Evolutionary conservation across 2,888 invertebrate species (phyloP).

Genomic region (Priocnemis perturbator): DNA sequence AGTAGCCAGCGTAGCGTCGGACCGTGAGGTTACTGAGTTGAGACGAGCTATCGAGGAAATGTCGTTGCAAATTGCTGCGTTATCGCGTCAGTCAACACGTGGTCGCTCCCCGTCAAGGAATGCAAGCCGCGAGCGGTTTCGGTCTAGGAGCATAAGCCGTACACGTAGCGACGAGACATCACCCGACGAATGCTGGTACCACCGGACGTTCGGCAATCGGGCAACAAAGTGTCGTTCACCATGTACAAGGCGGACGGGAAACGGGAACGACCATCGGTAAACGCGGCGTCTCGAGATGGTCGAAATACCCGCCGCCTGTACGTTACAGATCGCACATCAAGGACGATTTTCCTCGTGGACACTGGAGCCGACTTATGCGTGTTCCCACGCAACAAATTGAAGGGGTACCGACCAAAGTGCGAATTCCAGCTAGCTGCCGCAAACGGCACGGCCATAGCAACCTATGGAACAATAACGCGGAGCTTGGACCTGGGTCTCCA

Average conservation of each 20-base stretch:
- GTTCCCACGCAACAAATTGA: conserved; percentile 1
- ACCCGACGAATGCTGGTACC: conserved; percentile 25
- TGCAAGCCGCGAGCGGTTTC: neutral
- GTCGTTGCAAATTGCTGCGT: too few species aligned
- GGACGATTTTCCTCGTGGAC: conserved; percentile 11
- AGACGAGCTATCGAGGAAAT: neutral
- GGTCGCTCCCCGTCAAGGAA: too few species aligned
- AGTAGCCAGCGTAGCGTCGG: neutral
- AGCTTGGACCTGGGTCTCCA: conserved; percentile 58
- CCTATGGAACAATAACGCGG: conserved; percentile 54
- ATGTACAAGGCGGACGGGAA: neutral
- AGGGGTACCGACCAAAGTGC: neutral
- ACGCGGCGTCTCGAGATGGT: conserved; percentile 44
- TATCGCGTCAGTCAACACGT: too few species aligned
- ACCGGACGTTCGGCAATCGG: conserved; percentile 14
- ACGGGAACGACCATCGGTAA: conserved; percentile 46
- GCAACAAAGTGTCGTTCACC: conserved; percentile 1
- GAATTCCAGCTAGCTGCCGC: conserved; percentile 48
- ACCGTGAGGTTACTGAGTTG: conserved; percentile 2
- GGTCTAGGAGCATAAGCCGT: neutral
- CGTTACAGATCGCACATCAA: neutral
- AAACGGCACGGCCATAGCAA: conserved; percentile 60
- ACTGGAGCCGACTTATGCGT: conserved; percentile 27
- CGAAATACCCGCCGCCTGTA: conserved; percentile 20
- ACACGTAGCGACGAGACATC: conserved; percentile 1